phyloP scores from a whole-genome alignment of 2,888 invertebrate genomes.

The Andrena camellia region DNA sequence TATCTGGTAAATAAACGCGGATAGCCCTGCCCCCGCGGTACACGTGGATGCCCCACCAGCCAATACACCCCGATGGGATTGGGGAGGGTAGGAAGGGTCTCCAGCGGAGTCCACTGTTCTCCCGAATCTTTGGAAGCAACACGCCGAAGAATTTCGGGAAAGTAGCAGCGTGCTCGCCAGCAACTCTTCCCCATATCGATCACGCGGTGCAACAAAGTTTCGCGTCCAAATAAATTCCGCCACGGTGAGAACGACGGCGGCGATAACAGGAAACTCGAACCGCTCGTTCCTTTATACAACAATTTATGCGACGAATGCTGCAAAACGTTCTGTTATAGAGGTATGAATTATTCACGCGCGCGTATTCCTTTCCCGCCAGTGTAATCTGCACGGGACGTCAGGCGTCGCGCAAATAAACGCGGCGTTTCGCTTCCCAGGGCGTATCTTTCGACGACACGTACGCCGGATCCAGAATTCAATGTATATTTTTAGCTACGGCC shows the following conservation, averaged over 20 bases:
- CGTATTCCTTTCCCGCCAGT: slow-evolving; percentile 9
- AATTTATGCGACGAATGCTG: slow-evolving; percentile 9
- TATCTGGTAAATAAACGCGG: slow-evolving; percentile 12
- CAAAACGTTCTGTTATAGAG: slow-evolving; percentile 16
- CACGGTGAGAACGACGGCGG: neutral
- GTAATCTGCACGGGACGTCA: slow-evolving; percentile 25
- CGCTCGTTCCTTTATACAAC: neutral
- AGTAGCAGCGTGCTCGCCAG: neutral
- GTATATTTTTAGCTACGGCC: slow-evolving; percentile 4
- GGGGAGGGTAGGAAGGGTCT: slow-evolving; percentile 30
- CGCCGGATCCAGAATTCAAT: neutral
- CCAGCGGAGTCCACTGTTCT: neutral
- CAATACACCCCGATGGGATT: slow-evolving; percentile 23
- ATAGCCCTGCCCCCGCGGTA: neutral
- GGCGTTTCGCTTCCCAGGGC: neutral
- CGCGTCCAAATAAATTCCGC: slow-evolving; percentile 1
- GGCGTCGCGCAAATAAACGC: slow-evolving; percentile 40
- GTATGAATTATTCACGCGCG: slow-evolving; percentile 46
- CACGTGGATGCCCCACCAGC: slow-evolving; percentile 47
- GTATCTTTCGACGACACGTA: neutral
- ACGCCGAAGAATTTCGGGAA: slow-evolving; percentile 11
- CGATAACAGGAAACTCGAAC: neutral
- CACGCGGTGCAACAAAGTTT: neutral
- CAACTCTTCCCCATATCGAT: slow-evolving; percentile 9
- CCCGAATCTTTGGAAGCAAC: neutral